Conservation (phyloP, 2,113 vertebrate genomes). For the human (Homo sapiens) region GRCh38 chr11:76231501-76232000, state of each 20-base stretch:
- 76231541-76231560: background rate
- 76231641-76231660: background rate
- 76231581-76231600: background rate
- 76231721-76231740: background rate
- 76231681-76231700: background rate
- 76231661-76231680: background rate
- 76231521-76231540: background rate
- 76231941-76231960: background rate
- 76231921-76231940: background rate
- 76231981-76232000: background rate
- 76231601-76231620: background rate
- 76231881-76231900: background rate
- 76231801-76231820: background rate
- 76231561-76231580: background rate
- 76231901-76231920: background rate
- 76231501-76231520: background rate
- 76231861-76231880: background rate
- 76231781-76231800: background rate
- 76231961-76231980: background rate
- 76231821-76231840: background rate
- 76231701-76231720: background rate
- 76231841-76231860: background rate
- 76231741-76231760: background rate
- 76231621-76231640: background rate
- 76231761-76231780: background rate